Base-by-base conservation (phyloP, 2,113 vertebrate species). In the Balaenoptera acutorostrata region DNA sequence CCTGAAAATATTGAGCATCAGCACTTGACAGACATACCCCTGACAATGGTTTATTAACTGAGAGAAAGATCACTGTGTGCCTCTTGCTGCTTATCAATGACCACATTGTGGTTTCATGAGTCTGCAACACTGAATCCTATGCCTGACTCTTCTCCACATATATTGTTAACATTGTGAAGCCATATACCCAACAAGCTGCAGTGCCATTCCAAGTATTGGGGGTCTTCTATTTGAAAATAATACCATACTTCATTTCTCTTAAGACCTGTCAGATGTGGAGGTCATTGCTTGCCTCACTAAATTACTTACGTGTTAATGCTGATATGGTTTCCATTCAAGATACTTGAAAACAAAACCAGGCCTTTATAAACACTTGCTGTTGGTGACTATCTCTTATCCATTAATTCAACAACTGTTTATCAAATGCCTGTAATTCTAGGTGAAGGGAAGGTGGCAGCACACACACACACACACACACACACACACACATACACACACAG, bases 221-320 rank as follows among this genome's bases (percentile, higher is more conserved):
- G n/a, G 11, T 63, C 63, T 96, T 82, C 64, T 69, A 61, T 61
- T 80, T 80, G 83, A 95, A 91, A 95, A 93, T 89, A 93, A 84
- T 61, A 44, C 17, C 41, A 23, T 21, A n/a, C 52, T 93, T 49
- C 44, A 55, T 88, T 90, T 96, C 68, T 97, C 63, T 94, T 89
- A 74, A 83, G 74, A 85, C 61, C 81, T 77, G 49, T 93, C 84
- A 59, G 68, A 90, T 44, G 44, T 39, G 29, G 39, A 87, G 83
- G 78, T n/a, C 63, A 63, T 96, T 69, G 68, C 36, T 74, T 36
- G 49, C 69, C 31, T 61, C 71, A 71, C 29, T 74, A 77, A 83
- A 55, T 80, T 44, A 49, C n/a, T 82, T 88, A 66, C 0, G 20
- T 39, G 8, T 77, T 97, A 80, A 29, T 55, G 25, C 12, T 36